phyloP scores from a whole-genome alignment of 1,140 invertebrate species.

The Drosophila mauritiana region DNA sequence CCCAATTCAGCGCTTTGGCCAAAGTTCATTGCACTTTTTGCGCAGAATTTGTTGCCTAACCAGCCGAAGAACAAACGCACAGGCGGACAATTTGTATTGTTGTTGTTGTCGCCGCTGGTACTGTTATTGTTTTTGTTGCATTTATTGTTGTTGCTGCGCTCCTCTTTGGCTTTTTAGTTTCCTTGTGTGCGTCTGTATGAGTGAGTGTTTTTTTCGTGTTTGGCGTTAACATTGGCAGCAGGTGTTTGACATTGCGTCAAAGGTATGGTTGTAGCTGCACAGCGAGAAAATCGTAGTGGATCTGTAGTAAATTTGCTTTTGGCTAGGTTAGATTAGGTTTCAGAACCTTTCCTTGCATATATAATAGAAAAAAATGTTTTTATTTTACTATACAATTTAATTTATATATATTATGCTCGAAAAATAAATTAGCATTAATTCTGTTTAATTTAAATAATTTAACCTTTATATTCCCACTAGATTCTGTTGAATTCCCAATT shows the following conservation, averaged over 20 bases:
- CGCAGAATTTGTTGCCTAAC: constrained; percentile 82
- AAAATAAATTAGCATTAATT: too few species aligned
- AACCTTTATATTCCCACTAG: too few species aligned
- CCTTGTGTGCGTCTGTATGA: constrained; percentile 45
- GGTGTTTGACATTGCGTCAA: constrained; percentile 83
- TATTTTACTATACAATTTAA: too few species aligned
- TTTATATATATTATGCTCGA: too few species aligned
- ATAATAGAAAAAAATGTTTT: too few species aligned
- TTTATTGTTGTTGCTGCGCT: constrained; percentile 53
- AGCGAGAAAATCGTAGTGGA: neutral
- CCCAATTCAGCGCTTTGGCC: constrained; percentile 52
- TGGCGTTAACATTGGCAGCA: constrained; percentile 82
- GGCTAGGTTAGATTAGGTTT: too few species aligned
- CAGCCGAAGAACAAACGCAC: constrained; percentile 80
- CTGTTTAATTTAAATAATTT: too few species aligned
- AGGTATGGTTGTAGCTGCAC: constrained; percentile 64
- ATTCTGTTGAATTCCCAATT: too few species aligned
- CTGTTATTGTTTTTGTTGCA: constrained; percentile 34
- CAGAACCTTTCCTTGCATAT: too few species aligned
- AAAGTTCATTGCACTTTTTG: constrained; percentile 80
- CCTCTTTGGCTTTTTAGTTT: constrained; percentile 68
- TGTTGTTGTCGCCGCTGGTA: constrained; percentile 17
- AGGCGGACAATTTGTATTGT: constrained; percentile 60
- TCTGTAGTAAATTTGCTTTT: too few species aligned
- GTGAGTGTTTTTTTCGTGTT: constrained; percentile 72